Percentiles rank a stretch among this genome's conserved stretches.
These are phyloP conservation scores for Neosilurus hyrtlii DNA, from an alignment of 2,797 vertebrate species.

Conservation along the genomic window DNA sequence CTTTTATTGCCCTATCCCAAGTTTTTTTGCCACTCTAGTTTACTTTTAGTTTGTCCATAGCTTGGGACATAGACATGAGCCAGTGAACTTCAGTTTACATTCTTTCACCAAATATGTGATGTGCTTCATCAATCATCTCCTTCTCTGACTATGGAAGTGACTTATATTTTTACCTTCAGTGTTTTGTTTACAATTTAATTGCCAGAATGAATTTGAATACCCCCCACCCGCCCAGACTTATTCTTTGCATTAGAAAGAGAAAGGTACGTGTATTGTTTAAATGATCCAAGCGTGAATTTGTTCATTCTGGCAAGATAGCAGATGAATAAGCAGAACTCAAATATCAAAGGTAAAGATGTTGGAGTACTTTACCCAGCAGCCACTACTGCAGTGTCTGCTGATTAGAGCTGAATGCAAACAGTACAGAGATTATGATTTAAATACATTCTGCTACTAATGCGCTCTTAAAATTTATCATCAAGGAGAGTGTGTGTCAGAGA, in stretches of 20 bases:
- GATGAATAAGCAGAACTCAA: neutral
- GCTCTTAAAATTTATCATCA: conserved; percentile 7
- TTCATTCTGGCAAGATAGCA: neutral
- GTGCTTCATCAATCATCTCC: neutral
- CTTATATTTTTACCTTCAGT: neutral
- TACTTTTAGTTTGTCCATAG: neutral
- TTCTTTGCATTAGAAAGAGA: neutral
- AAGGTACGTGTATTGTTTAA: neutral
- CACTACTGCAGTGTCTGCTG: neutral
- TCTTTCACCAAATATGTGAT: neutral
- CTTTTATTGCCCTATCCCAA: no score
- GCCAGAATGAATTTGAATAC: neutral
- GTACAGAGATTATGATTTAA: conserved; percentile 14
- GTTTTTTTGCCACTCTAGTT: neutral
- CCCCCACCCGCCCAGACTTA: no score
- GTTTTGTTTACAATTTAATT: neutral
- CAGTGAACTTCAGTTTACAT: neutral
- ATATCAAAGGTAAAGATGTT: neutral
- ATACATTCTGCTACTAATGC: conserved; percentile 19
- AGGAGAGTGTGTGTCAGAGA: neutral
- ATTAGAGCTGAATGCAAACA: conserved; percentile 22
- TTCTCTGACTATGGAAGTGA: neutral
- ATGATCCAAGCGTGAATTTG: neutral
- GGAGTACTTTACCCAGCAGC: conserved; percentile 33
- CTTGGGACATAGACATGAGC: neutral